phyloP scores from a whole-genome alignment of 2,113 vertebrate genomes.

The Puntigrus tetrazona region DNA sequence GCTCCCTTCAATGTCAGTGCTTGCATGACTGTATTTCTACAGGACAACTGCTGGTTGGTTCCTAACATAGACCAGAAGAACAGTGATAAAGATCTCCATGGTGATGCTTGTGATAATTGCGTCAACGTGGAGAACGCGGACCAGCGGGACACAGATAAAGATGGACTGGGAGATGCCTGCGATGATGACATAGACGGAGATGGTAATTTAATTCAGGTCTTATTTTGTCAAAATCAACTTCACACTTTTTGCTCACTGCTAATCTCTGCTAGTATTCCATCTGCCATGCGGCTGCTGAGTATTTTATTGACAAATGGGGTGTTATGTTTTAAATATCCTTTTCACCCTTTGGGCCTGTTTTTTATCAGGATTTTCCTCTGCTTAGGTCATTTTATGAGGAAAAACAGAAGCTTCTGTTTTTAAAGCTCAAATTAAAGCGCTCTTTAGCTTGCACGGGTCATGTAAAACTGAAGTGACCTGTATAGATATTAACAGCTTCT shows the following conservation, averaged over 20 bases:
- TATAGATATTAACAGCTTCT: constrained; percentile 21
- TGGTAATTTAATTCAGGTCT: constrained; percentile 69
- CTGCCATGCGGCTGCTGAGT: neutral
- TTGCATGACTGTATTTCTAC: constrained; percentile 19
- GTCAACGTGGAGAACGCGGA: constrained; percentile 82
- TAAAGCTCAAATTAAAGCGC: constrained; percentile 41
- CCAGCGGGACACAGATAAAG: constrained; percentile 90
- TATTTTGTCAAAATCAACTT: neutral
- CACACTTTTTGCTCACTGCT: neutral
- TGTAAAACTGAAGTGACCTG: constrained; percentile 13
- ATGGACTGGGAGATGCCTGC: constrained; percentile 92
- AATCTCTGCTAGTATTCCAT: neutral
- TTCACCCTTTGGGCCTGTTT: constrained; percentile 46
- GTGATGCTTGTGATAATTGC: constrained; percentile 97
- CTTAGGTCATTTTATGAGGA: constrained; percentile 56
- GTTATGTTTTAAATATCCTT: constrained; percentile 59
- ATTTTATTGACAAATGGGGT: constrained; percentile 32
- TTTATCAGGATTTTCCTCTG: constrained; percentile 53
- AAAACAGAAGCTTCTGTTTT: constrained; percentile 48
- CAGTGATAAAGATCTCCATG: constrained; percentile 87
- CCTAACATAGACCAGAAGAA: constrained; percentile 92
- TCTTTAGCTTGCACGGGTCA: neutral
- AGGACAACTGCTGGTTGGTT: constrained; percentile 95
- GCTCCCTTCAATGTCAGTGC: neutral
- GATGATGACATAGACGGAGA: constrained; percentile 98